Percentiles rank a stretch among this genome's conserved stretches.
Conservation (phyloP, 1,140 invertebrate genomes). For the Paralvinella palmiformis region DNA sequence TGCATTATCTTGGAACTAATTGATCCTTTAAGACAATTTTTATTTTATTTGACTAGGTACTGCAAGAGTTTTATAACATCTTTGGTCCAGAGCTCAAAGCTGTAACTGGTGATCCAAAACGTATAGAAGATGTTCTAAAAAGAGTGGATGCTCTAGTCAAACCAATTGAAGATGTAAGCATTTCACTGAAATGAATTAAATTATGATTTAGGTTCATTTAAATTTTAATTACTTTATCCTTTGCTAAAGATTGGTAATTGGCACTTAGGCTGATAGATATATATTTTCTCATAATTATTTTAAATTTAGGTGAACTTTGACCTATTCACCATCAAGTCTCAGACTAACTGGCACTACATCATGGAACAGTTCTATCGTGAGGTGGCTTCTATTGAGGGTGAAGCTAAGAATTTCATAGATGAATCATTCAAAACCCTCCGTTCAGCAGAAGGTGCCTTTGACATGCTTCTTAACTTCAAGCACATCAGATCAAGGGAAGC, state of each 20-base stretch:
- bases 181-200: not conserved
- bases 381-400: slow-evolving; percentile 67
- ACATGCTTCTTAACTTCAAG: slow-evolving; percentile 73
- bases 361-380: slow-evolving; percentile 69
- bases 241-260: not conserved
- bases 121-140: slow-evolving; percentile 74
- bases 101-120: slow-evolving; percentile 73
- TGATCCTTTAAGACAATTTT: not conserved
- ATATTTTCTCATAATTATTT: slow-evolving; percentile 17
- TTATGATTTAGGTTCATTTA: not conserved
- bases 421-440: slow-evolving; percentile 73
- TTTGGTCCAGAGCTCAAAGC: slow-evolving; percentile 79
- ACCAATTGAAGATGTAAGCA: slow-evolving; percentile 59
- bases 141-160: slow-evolving; percentile 64
- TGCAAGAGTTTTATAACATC: slow-evolving; percentile 81
- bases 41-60: slow-evolving; percentile 52
- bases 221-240: slow-evolving; percentile 1
- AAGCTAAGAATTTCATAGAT: slow-evolving; percentile 77
- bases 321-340: slow-evolving; percentile 67
- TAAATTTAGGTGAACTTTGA: slow-evolving; percentile 64
- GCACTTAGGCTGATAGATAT: not conserved
- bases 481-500: slow-evolving; percentile 66
- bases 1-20: not conserved
- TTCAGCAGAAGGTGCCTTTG: slow-evolving; percentile 71
- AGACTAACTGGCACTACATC: slow-evolving; percentile 75